Percentiles rank a stretch among this genome's conserved stretches.
phyloP scores from a whole-genome alignment of 1,140 invertebrate species.

The Reticulitermes speratus region DNA sequence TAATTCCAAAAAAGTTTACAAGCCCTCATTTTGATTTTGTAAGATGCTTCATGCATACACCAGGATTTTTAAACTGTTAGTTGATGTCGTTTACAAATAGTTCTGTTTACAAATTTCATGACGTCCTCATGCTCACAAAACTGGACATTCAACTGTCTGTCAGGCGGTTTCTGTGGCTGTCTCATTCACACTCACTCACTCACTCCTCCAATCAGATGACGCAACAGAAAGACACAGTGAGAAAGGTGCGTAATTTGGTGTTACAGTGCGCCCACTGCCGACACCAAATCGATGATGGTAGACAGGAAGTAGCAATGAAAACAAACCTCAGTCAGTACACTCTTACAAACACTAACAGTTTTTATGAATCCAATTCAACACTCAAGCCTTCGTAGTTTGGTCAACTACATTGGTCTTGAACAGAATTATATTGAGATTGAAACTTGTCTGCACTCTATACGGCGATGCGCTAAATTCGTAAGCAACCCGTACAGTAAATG shows the following conservation, averaged over 20 bases:
- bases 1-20: no score
- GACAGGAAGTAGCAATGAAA: not conserved
- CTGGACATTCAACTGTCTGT: no score
- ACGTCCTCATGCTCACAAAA: no score
- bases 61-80: no score
- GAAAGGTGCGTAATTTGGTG: not conserved
- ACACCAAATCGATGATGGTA: not conserved
- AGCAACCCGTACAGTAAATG: no score
- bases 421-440: not conserved
- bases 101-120: no score
- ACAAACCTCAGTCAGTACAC: not conserved
- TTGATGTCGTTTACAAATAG: no score
- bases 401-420: not conserved
- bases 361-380: not conserved
- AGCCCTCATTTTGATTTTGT: no score
- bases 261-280: not conserved
- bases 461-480: not conserved
- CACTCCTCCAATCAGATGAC: not conserved
- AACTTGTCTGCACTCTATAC: not conserved
- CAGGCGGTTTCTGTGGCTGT: no score
- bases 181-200: not conserved
- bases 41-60: no score
- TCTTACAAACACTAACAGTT: not conserved
- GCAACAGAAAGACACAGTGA: not conserved
- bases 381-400: not conserved